Base-by-base conservation (phyloP, 1,140 invertebrate species). In the Riptortus pedestris region DNA sequence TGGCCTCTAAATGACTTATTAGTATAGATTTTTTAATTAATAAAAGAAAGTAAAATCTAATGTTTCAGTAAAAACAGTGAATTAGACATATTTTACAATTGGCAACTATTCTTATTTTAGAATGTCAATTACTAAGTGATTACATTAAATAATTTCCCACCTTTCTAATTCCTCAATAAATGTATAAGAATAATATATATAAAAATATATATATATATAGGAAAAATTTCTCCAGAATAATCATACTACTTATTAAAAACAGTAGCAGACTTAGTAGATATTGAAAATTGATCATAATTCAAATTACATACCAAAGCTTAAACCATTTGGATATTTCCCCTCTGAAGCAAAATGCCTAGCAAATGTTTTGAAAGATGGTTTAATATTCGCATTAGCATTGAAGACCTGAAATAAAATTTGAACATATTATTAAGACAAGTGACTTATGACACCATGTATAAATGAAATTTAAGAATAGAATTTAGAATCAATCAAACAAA, bases 221-320 rank as follows among this genome's bases (percentile, higher is more conserved):
- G 29, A 18, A 14, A 11, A 1, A 58, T 4, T 33, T 33, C 51
- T 24, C 31, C 14, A n/a, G 14, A 16, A 33, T 18, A 12, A 1
- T 22, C 28, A 16, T n/a, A 26, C 16, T 16, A 58, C 22, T 38
- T 43, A 2, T n/a, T 2, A 38, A 9, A 9, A 7, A 29, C 16
- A 2, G 24, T 26, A 64, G 18, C 18, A 24, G 11, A 52, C n/a
- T 20, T 51, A 14, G 38, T 28, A 52, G 18, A 48, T 43, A 60
- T 18, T 57, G 45, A 57, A 11, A 64, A 26, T 64, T 45, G 47
- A 26, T 20, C 16, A 14, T 24, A 57, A 45, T 28, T 58, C 28
- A 28, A 63, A 26, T 62, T 5, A 72, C 72, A 70, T 65, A 77
- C 75, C 67, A 67, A 77, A 77, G 66, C 45, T 72, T 51, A 65